Base-by-base conservation (phyloP, 37 sponge, comb jelly and placozoan species). In the Aplysina aerophoba region DNA sequence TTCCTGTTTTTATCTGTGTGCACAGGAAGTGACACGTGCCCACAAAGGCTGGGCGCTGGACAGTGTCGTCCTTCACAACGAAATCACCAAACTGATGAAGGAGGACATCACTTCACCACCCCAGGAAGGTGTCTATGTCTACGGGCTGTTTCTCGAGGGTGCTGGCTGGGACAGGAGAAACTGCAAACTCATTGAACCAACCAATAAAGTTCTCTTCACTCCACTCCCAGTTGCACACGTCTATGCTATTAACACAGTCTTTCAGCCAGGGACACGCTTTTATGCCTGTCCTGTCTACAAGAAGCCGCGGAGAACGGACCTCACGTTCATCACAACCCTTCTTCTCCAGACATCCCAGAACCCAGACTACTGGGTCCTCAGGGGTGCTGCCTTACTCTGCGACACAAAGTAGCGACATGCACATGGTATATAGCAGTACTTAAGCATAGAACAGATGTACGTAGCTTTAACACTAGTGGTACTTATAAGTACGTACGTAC, bases 1-100 rank as follows among this genome's bases (percentile, higher is more conserved):
- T 50, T 25, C 56, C 22, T 80, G 24, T 34, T 80, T 39, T 33
- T 39, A 13, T 12, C 37, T 50, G 21, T 27, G 17, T 82, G 39
- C 17, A 59, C 60, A 87, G 79, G 90, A 93, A 55, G 88, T 90
- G 33, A 96, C 99, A 30, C 87, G 99, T 22, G 99, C 99, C 1
- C 99, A 99, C 94, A 99, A 97, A 89, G 99, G 97, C n/a, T 99
- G 99, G 99, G 97, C 99, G 4, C 85, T 99, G 81, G 99, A 99
- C 85, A 89, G 89, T 81, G 99, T 97, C n/a, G 87, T 95, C 33
- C 90, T 99, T 33, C 90, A 93, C 91, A 99, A 99, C 68, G 97
- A 97, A 28, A 89, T 93, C 53, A 97, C 96, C 22, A 88, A 87
- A 73, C 85, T 91, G 93, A 90, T 58, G 87, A 95, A 92, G 74